Conservation (phyloP, 1,140 invertebrate species). For the Penaeus chinensis region DNA sequence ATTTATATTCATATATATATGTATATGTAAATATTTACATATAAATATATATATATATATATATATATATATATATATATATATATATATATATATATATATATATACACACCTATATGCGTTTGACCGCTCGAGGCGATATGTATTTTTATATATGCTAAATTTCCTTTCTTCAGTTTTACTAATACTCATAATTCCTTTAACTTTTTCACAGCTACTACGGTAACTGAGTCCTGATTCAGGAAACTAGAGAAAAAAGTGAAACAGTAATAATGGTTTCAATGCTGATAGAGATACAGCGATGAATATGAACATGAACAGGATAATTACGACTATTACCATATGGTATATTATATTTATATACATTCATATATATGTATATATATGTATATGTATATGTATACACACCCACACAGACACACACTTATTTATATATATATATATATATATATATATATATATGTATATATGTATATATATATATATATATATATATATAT, state of each 20-base stretch:
- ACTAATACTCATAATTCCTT: too few species aligned
- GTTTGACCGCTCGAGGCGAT: too few species aligned
- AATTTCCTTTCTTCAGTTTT: too few species aligned
- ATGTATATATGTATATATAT: slow-evolving; percentile 19
- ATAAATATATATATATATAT: background rate
- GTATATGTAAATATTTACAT: background rate
- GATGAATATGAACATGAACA: too few species aligned
- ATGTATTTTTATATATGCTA: too few species aligned
- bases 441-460: slow-evolving; percentile 31
- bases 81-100: slow-evolving; percentile 16
- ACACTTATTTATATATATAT: slow-evolving; percentile 16
- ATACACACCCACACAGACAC: background rate
- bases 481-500: slow-evolving; percentile 33
- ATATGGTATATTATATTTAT: background rate
- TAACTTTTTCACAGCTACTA: too few species aligned
- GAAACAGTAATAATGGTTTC: too few species aligned
- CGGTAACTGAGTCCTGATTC: too few species aligned
- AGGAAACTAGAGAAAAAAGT: too few species aligned
- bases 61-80: slow-evolving; percentile 19
- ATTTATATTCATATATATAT: background rate
- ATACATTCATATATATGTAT: background rate
- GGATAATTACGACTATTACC: too few species aligned
- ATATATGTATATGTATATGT: background rate
- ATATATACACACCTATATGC: background rate
- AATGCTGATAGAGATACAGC: too few species aligned